These are phyloP conservation scores for Aramus guarauna DNA, from an alignment of 2,113 vertebrate genomes.

Conservation along the genomic window DNA sequence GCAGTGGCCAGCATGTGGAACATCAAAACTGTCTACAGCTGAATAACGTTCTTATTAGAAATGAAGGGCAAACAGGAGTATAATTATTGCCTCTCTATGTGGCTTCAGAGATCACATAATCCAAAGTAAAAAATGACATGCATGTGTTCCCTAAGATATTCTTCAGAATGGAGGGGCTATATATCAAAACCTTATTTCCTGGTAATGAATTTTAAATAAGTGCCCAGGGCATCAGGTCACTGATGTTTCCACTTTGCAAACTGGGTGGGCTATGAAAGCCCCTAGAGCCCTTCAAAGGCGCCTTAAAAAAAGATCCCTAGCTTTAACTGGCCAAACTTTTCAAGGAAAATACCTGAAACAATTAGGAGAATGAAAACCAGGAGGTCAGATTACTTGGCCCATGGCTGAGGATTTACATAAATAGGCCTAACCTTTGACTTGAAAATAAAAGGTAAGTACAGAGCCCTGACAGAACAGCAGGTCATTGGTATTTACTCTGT, in stretches of 20 bases:
- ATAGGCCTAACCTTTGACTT: conserved; percentile 77
- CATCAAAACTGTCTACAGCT: conserved; percentile 14
- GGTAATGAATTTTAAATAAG: conserved; percentile 71
- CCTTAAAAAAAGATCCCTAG: conserved; percentile 60
- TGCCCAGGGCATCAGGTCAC: conserved; percentile 67
- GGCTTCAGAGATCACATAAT: conserved; percentile 47
- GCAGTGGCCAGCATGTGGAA: conserved; percentile 2
- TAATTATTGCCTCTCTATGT: conserved; percentile 26
- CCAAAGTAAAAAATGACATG: conserved; percentile 35
- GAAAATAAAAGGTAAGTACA: conserved; percentile 76
- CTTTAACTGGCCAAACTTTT: conserved; percentile 71
- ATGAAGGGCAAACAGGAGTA: conserved; percentile 30
- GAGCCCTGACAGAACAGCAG: conserved; percentile 72
- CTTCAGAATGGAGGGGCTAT: conserved; percentile 50
- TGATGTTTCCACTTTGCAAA: conserved; percentile 73
- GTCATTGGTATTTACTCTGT: conserved; percentile 73
- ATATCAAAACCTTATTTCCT: conserved; percentile 74
- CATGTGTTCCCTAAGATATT: conserved; percentile 49
- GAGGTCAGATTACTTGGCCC: conserved; percentile 74
- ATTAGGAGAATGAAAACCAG: conserved; percentile 75
- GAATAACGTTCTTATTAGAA: conserved; percentile 33
- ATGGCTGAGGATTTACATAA: conserved; percentile 78
- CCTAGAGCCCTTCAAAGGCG: conserved; percentile 72
- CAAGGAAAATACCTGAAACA: conserved; percentile 77
- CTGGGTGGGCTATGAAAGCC: conserved; percentile 75